phyloP scores from a whole-genome alignment of 2,888 invertebrate genomes.

The Apoderus coryli region DNA sequence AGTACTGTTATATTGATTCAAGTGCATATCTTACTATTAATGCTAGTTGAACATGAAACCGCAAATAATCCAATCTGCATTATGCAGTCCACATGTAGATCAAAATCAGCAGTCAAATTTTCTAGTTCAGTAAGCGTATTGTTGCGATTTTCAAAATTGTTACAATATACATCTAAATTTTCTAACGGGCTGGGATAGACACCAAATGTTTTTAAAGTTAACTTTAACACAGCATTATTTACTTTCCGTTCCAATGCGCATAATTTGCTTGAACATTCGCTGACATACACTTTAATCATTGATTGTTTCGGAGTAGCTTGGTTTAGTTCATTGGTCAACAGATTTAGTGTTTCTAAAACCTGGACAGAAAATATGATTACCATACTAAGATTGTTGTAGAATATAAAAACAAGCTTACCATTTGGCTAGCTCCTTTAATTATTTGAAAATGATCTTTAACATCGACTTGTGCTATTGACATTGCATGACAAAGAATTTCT shows the following conservation, averaged over 20 bases:
- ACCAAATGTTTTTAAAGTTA: slow-evolving; percentile 37
- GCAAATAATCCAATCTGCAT: slow-evolving; percentile 57
- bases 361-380: slow-evolving; percentile 20
- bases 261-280: slow-evolving; percentile 44
- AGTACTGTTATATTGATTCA: too few species aligned
- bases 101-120: slow-evolving; percentile 43
- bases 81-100: slow-evolving; percentile 49
- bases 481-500: slow-evolving; percentile 30
- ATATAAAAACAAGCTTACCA: slow-evolving; percentile 29
- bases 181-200: slow-evolving; percentile 23
- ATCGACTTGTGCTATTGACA: slow-evolving; percentile 31
- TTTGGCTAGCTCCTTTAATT: slow-evolving; percentile 40
- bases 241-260: slow-evolving; percentile 50
- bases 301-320: slow-evolving; percentile 34
- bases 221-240: slow-evolving; percentile 45
- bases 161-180: slow-evolving; percentile 22
- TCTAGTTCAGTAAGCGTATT: slow-evolving; percentile 35
- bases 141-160: slow-evolving; percentile 14
- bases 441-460: slow-evolving; percentile 27
- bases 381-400: slow-evolving; percentile 1
- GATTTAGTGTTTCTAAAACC: slow-evolving; percentile 40
- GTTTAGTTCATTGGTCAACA: slow-evolving; percentile 33
- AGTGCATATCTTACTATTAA: slow-evolving; percentile 33
- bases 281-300: slow-evolving; percentile 42
- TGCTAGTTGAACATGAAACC: slow-evolving; percentile 41